Percentiles rank a stretch among this genome's conserved stretches.
Evolutionary conservation across 1,140 invertebrate species (phyloP).

Genomic region (Chrysoperla carnea): DNA sequence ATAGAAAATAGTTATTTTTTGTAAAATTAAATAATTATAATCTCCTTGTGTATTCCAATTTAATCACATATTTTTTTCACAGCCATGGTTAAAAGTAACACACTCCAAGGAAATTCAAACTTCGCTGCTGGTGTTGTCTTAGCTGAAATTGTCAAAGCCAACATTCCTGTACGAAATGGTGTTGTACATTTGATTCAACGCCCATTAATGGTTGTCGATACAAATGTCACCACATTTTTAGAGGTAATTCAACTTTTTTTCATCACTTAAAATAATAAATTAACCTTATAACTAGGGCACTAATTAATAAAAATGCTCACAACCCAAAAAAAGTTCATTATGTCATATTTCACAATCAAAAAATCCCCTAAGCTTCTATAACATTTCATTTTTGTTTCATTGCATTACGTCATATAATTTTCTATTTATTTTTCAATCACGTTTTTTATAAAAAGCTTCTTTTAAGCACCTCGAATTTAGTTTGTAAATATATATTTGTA

Average conservation of each 20-base stretch:
- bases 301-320: neutral
- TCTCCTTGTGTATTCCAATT: no score
- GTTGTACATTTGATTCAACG: constrained; percentile 82
- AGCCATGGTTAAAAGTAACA: constrained; percentile 82
- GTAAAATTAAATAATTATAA: no score
- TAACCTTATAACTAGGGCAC: neutral
- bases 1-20: no score
- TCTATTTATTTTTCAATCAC: no score
- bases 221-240: constrained; percentile 64
- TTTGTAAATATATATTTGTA: no score
- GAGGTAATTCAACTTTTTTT: constrained; percentile 40
- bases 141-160: constrained; percentile 72
- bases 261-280: neutral
- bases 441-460: no score
- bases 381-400: no score
- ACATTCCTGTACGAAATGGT: constrained; percentile 83
- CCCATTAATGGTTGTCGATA: constrained; percentile 78
- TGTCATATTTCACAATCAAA: neutral
- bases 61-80: constrained; percentile 14
- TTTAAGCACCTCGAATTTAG: no score
- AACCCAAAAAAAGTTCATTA: neutral
- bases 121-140: constrained; percentile 67
- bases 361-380: no score
- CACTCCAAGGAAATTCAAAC: constrained; percentile 51
- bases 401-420: no score